phyloP scores from a whole-genome alignment of 2,797 vertebrate species.

The Galago senegalensis region DNA sequence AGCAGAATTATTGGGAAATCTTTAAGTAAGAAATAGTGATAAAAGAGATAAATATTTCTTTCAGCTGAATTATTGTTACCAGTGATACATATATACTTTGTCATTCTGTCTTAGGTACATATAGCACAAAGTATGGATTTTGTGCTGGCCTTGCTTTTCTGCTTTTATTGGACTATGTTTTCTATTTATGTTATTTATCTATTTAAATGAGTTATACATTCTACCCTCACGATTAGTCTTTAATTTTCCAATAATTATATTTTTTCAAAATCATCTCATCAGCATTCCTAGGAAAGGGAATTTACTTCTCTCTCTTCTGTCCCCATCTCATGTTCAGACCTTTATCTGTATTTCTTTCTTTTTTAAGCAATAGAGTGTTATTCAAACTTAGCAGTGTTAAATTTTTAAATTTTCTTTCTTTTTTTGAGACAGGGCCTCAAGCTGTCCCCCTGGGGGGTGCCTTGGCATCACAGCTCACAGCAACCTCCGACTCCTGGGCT shows the following conservation, averaged over 20 bases:
- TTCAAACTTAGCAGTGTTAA: background rate
- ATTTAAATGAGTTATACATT: background rate
- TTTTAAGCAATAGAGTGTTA: background rate
- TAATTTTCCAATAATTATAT: constrained; percentile 23
- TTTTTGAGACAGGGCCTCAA: no score
- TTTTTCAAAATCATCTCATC: constrained; percentile 14
- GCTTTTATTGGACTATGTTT: background rate
- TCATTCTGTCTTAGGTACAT: constrained; percentile 11
- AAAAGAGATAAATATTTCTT: constrained; percentile 12
- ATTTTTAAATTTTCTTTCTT: background rate
- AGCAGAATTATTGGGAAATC: constrained; percentile 1
- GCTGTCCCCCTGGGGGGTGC: no score
- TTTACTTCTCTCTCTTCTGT: background rate
- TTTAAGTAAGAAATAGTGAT: constrained; percentile 22
- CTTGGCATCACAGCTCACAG: no score
- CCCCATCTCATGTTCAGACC: background rate
- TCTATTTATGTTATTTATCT: background rate
- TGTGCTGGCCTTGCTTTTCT: background rate
- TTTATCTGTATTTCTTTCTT: background rate
- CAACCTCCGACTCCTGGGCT: no score
- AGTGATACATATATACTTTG: background rate
- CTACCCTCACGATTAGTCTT: background rate
- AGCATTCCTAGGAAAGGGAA: background rate
- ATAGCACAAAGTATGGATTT: background rate
- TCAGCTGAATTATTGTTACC: constrained; percentile 12